These are phyloP conservation scores for Caenorhabditis wallacei DNA, from an alignment of 2,888 invertebrate genomes.

Conservation along the genomic window DNA sequence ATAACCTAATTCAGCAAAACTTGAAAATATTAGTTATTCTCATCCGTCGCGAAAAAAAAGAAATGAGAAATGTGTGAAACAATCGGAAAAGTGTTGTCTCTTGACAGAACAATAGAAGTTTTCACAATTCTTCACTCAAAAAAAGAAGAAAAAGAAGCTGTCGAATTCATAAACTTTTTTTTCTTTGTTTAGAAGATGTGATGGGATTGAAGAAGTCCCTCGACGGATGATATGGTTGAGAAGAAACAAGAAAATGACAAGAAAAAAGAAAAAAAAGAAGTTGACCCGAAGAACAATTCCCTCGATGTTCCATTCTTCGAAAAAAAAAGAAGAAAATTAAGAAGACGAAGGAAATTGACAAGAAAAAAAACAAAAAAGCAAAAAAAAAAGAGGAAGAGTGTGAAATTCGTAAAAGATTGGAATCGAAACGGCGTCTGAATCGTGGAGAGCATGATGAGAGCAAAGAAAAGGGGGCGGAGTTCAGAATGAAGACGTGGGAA, in stretches of 20 bases:
- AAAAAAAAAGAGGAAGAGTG: constrained; percentile 20
- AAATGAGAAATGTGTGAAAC: constrained; percentile 49
- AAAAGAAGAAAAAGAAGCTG: constrained; percentile 13
- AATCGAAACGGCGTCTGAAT: constrained; percentile 18
- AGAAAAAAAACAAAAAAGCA: constrained; percentile 15
- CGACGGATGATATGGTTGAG: constrained; percentile 51
- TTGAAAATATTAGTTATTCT: not conserved
- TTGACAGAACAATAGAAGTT: constrained; percentile 32
- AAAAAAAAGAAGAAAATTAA: constrained; percentile 26
- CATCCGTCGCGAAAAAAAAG: not conserved
- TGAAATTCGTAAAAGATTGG: constrained; percentile 45
- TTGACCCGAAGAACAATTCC: constrained; percentile 38
- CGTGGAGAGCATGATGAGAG: constrained; percentile 9
- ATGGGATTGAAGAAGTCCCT: constrained; percentile 42
- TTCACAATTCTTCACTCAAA: constrained; percentile 11
- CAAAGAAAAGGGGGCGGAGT: constrained; percentile 36
- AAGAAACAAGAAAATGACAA: not conserved
- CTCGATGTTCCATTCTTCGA: constrained; percentile 17
- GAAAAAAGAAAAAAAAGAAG: constrained; percentile 6
- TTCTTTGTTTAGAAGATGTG: not conserved
- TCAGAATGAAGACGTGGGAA: constrained; percentile 17
- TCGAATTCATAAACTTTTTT: constrained; percentile 57
- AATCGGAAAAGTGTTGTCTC: constrained; percentile 10
- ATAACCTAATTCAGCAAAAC: too few relatives aligned
- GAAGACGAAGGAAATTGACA: constrained; percentile 24